A percentile compares a stretch with the other conserved stretches of the same genome.
Evolutionary conservation across 2,888 invertebrate genomes (phyloP).

Genomic region (Meloe dianella): DNA sequence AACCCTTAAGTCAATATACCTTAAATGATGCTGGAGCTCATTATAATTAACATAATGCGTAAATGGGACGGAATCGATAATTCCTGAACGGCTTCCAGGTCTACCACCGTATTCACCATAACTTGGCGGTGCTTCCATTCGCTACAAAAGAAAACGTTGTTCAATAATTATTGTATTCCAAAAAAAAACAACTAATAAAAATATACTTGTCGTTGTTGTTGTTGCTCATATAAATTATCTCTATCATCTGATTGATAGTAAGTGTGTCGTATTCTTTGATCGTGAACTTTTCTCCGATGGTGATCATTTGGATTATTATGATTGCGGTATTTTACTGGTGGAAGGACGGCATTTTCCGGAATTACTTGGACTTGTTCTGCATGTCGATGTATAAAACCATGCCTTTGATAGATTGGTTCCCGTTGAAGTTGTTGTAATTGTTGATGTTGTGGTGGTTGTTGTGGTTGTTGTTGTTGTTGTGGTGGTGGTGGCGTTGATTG

Average conservation of each 20-base stretch:
- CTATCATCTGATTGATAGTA: constrained; percentile 66
- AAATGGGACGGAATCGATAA: constrained; percentile 63
- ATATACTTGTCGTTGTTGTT: constrained; percentile 51
- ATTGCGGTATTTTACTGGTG: constrained; percentile 51
- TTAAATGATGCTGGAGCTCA: constrained; percentile 83
- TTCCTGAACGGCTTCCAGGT: constrained; percentile 64
- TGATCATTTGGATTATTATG: constrained; percentile 47
- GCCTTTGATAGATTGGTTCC: constrained; percentile 55
- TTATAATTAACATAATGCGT: constrained; percentile 85
- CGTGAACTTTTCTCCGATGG: constrained; percentile 57
- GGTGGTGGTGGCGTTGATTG: constrained; percentile 29
- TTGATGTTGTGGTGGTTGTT: constrained; percentile 25
- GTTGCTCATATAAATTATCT: constrained; percentile 60
- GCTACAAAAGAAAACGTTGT: constrained; percentile 16
- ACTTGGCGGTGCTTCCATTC: constrained; percentile 28
- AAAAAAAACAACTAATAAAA: neutral
- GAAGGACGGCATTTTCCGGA: constrained; percentile 55
- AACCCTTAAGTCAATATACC: constrained; percentile 17
- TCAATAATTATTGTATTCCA: too few species aligned
- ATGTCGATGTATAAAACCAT: constrained; percentile 55
- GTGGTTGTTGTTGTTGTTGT: constrained; percentile 29
- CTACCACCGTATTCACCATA: constrained; percentile 60
- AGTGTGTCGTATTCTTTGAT: constrained; percentile 65
- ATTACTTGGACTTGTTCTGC: constrained; percentile 59
- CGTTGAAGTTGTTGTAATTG: constrained; percentile 29